Percentiles rank a stretch among this genome's conserved stretches.
Conservation (phyloP, 1,140 invertebrate genomes). For the Pseudobourletiella spinata region DNA sequence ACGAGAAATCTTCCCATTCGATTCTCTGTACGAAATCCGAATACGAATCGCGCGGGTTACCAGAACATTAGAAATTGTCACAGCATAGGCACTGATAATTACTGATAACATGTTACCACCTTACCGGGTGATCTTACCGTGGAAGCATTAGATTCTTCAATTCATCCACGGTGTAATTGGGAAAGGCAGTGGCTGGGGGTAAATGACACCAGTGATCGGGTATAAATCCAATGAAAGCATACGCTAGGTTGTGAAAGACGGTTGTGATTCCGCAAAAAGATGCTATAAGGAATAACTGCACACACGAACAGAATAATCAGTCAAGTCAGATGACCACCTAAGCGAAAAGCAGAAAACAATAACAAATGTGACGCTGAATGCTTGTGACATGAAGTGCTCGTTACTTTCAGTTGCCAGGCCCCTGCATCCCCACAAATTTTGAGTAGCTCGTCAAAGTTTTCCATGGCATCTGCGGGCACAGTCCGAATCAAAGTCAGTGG, state of each 20-base stretch:
- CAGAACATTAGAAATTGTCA: background rate
- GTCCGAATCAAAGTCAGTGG: too few relatives aligned
- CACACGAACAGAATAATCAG: background rate
- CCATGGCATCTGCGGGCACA: too few relatives aligned
- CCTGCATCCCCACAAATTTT: conserved; percentile 27
- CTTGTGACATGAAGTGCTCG: background rate
- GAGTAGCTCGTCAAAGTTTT: conserved; percentile 33
- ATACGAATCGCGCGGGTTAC: too few relatives aligned
- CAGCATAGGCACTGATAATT: background rate
- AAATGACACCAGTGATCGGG: conserved; percentile 31
- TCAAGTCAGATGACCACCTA: background rate
- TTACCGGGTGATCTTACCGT: conserved; percentile 11
- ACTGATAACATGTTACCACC: background rate
- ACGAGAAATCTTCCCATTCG: conserved; percentile 15
- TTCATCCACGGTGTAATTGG: conserved; percentile 2
- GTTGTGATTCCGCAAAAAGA: conserved; percentile 28
- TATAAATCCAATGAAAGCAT: conserved; percentile 34
- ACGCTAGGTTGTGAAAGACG: conserved; percentile 28
- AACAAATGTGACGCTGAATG: background rate
- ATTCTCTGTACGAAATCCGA: conserved; percentile 4
- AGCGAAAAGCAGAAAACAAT: background rate
- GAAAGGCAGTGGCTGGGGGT: background rate
- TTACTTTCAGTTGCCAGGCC: conserved; percentile 31
- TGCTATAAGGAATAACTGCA: conserved; percentile 24
- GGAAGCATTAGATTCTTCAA: conserved; percentile 29